Base-by-base conservation (phyloP, 2,888 invertebrate species). In the Cephus runcator region DNA sequence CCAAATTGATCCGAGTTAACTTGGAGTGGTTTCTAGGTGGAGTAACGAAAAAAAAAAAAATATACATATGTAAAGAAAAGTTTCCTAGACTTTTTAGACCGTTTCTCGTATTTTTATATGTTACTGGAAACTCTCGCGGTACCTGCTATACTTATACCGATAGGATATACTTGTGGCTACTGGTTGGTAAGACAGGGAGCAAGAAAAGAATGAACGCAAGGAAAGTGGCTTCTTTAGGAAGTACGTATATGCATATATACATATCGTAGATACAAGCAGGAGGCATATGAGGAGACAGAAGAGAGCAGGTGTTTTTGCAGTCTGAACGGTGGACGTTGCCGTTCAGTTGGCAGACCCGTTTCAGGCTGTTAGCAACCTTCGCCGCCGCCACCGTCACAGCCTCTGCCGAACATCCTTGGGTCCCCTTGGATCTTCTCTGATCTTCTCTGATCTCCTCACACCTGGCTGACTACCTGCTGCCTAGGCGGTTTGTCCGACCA, bases 311-410 rank as follows among this genome's bases (percentile, higher is more conserved):
- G 88, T 87, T 87, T 87, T 85, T 85, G 83, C 84, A 81, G 56
- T 56, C 56, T 56, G 56, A 56, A 83, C 82, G 82, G 85, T 80
- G 83, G 85, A 87, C 82, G 84, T 84, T 86, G 81, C 82, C 81
- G 82, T 84, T 83, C 83, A 34, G 71, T 34, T 71, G 74, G 74
- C 80, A 83, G 85, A 85, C 85, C 84, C 84, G 86, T 88, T 86
- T 84, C 84, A 85, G 86, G 85, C 85, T 85, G 88, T 88, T 88
- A 87, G 87, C 86, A 85, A 87, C 87, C 84, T 85, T 88, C 87
- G 85, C 84, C 84, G 82, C 84, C 81, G 82, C 84, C 75, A 79
- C 78, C 77, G 79, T 78, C 79, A 80, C 79, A 82, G 80, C 79
- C 76, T 81, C 80, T 79, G 78, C 78, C 83, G 82, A 81, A 83